Evolutionary conservation across 1,140 invertebrate species (phyloP).

Genomic region (Zaprionus lachaisei): DNA sequence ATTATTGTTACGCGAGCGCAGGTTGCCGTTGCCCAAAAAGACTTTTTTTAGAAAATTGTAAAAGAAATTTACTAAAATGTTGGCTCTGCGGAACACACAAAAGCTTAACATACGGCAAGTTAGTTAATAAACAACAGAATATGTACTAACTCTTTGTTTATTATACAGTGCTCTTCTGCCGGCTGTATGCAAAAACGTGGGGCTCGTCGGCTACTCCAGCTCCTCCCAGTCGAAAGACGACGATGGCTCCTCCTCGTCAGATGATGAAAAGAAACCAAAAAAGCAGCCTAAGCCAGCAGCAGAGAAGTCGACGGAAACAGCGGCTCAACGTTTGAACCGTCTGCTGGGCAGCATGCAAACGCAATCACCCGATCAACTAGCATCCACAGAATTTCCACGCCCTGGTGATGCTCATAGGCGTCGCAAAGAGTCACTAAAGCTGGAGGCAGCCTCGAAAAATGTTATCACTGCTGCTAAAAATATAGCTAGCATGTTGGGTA

Average conservation of each 20-base stretch:
- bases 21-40: slow-evolving; percentile 15
- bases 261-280: slow-evolving; percentile 64
- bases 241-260: slow-evolving; percentile 66
- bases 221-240: slow-evolving; percentile 68
- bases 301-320: slow-evolving; percentile 52
- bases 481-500: slow-evolving; percentile 88
- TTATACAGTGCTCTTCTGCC: slow-evolving; percentile 53
- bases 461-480: slow-evolving; percentile 87
- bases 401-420: slow-evolving; percentile 69
- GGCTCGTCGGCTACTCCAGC: slow-evolving; percentile 31
- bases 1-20: slow-evolving; percentile 74
- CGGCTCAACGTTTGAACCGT: slow-evolving; percentile 69
- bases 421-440: slow-evolving; percentile 59
- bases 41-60: slow-evolving; percentile 50
- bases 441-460: slow-evolving; percentile 63
- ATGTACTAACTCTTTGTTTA: not conserved
- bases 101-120: slow-evolving; percentile 47
- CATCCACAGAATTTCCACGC: slow-evolving; percentile 53
- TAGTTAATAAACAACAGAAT: not conserved
- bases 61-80: slow-evolving; percentile 61
- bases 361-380: slow-evolving; percentile 60
- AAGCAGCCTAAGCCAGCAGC: slow-evolving; percentile 41
- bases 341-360: slow-evolving; percentile 73
- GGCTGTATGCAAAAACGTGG: slow-evolving; percentile 67
- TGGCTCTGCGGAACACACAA: slow-evolving; percentile 45